phyloP scores from a whole-genome alignment of 2,113 vertebrate species.

The Perca fluviatilis region DNA sequence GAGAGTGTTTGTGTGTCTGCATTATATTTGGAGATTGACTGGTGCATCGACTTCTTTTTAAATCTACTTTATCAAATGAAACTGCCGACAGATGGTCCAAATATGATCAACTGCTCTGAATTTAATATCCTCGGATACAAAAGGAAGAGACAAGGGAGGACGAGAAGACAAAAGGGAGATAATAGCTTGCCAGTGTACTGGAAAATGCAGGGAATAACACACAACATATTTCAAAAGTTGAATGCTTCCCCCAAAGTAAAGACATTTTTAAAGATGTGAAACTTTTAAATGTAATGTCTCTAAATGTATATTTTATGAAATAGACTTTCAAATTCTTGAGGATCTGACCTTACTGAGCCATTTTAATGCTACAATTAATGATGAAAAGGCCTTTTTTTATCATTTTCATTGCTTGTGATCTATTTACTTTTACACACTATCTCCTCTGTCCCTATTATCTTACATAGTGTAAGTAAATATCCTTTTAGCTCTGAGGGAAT shows the following conservation, averaged over 20 bases:
- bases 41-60: constrained; percentile 42
- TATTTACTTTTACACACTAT: background rate
- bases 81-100: constrained; percentile 57
- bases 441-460: constrained; percentile 11
- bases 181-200: background rate
- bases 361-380: background rate
- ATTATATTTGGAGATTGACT: constrained; percentile 41
- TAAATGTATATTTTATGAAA: background rate
- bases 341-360: background rate
- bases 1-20: background rate
- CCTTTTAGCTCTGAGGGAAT: constrained; percentile 18
- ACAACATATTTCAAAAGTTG: background rate
- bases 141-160: background rate
- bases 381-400: accelerated
- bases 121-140: constrained; percentile 31
- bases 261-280: background rate
- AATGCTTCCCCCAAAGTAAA: background rate
- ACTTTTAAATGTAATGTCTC: background rate
- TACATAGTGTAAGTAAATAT: constrained; percentile 23
- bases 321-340: background rate
- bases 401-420: background rate
- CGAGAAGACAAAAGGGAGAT: constrained; percentile 4
- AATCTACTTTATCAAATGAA: constrained; percentile 66
- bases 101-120: constrained; percentile 23
- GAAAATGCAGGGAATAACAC: background rate